A percentile compares a stretch with the other conserved stretches of the same genome.
Conservation (phyloP, 2,888 invertebrate genomes). For the Ceriagrion tenellum region DNA sequence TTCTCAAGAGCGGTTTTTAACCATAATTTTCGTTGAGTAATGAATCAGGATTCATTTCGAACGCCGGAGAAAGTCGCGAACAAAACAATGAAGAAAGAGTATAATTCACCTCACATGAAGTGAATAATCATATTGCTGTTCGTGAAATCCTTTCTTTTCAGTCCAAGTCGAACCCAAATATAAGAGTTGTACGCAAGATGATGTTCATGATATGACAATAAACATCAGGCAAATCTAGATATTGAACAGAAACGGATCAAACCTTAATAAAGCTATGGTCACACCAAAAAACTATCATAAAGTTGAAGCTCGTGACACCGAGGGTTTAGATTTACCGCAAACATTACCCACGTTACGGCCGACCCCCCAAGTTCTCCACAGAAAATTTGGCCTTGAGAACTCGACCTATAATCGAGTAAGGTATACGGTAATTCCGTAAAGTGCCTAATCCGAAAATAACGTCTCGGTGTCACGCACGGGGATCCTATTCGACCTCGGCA, state of each 20-base stretch:
- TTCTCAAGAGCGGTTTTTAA: too few relatives aligned
- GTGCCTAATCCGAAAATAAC: constrained; percentile 36
- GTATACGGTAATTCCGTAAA: constrained; percentile 32
- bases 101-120: too few relatives aligned
- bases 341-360: background rate
- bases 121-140: too few relatives aligned
- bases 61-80: too few relatives aligned
- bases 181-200: background rate
- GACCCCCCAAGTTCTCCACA: constrained; percentile 9
- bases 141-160: background rate
- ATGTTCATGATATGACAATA: background rate
- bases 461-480: constrained; percentile 36
- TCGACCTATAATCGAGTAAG: constrained; percentile 39
- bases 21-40: too few relatives aligned
- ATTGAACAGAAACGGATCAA: background rate
- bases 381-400: constrained; percentile 18
- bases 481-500: constrained; percentile 28
- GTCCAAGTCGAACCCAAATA: background rate
- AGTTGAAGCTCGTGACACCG: background rate
- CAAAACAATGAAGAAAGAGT: too few relatives aligned
- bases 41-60: too few relatives aligned
- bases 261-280: background rate
- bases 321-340: background rate
- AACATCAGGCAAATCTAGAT: background rate
- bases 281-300: background rate